Evolutionary conservation across 2,113 vertebrate genomes (phyloP).

Genomic region (Dicentrarchus labrax): DNA sequence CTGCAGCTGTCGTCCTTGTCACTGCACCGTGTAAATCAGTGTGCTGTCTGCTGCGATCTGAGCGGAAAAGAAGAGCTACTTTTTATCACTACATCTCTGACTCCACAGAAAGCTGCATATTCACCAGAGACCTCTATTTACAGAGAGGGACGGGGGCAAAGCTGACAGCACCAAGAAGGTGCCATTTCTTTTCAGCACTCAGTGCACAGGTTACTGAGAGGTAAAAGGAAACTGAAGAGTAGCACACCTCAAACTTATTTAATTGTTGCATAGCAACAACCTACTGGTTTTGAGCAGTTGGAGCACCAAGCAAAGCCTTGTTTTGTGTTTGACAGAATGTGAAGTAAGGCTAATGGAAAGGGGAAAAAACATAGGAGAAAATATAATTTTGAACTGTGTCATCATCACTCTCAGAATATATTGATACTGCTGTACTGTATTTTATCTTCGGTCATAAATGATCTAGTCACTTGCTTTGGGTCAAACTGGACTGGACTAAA

Average conservation of each 20-base stretch:
- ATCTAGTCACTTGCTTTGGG: not conserved
- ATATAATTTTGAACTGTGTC: not conserved
- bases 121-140: slow-evolving; percentile 60
- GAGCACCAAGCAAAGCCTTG: slow-evolving; percentile 24
- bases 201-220: slow-evolving; percentile 40
- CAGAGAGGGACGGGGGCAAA: slow-evolving; percentile 27
- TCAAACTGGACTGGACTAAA: not conserved
- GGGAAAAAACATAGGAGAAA: not conserved
- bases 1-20: slow-evolving; percentile 83
- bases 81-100: slow-evolving; percentile 59
- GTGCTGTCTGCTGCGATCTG: slow-evolving; percentile 65
- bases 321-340: slow-evolving; percentile 46
- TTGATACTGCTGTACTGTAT: not conserved
- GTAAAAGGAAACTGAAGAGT: slow-evolving; percentile 41
- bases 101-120: slow-evolving; percentile 54
- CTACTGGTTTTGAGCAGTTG: slow-evolving; percentile 35
- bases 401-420: not conserved
- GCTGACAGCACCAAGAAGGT: slow-evolving; percentile 40
- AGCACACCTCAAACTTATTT: slow-evolving; percentile 58
- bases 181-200: slow-evolving; percentile 64
- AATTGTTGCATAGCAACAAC: slow-evolving; percentile 77
- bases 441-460: not conserved
- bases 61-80: slow-evolving; percentile 33
- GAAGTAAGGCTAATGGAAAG: not conserved
- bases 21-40: slow-evolving; percentile 80